Percentiles rank a stretch among this genome's conserved stretches.
Conservation (phyloP, 2,888 invertebrate species). For the Chromoteleia sp. region DNA sequence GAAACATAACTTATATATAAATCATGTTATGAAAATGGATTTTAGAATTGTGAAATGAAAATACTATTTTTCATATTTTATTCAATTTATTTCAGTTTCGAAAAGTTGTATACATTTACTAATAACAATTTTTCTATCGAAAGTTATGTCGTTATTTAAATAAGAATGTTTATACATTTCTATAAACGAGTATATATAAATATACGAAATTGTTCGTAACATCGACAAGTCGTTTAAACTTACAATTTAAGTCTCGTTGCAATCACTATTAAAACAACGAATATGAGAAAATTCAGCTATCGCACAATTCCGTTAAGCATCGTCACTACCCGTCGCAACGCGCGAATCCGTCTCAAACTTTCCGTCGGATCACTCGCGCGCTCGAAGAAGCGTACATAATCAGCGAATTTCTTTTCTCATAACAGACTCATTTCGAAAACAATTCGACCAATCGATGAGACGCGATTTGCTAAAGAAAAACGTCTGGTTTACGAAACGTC, state of each 20-base stretch:
- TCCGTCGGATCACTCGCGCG: conserved; percentile 52
- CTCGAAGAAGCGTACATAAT: conserved; percentile 5
- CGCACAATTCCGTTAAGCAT: conserved; percentile 10
- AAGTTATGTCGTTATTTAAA: too few relatives aligned
- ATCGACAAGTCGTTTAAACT: too few relatives aligned
- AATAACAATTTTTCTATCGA: too few relatives aligned
- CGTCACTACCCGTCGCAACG: conserved; percentile 42
- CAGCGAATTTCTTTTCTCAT: conserved; percentile 7
- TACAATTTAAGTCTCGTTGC: too few relatives aligned
- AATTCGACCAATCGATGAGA: background rate
- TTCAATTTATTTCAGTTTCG: background rate
- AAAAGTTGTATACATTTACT: background rate
- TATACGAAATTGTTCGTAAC: too few relatives aligned
- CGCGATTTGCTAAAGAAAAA: conserved; percentile 19
- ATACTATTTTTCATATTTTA: background rate
- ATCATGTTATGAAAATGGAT: background rate
- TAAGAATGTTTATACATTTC: too few relatives aligned
- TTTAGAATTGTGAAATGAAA: background rate
- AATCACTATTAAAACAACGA: too few relatives aligned
- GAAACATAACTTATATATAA: too few relatives aligned
- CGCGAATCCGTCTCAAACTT: conserved; percentile 21
- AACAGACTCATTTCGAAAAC: background rate
- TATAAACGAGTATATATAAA: too few relatives aligned
- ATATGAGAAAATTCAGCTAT: background rate
- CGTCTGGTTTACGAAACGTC: conserved; percentile 74